phyloP scores from a whole-genome alignment of 2,888 invertebrate genomes.

The Stenodera caucasica region DNA sequence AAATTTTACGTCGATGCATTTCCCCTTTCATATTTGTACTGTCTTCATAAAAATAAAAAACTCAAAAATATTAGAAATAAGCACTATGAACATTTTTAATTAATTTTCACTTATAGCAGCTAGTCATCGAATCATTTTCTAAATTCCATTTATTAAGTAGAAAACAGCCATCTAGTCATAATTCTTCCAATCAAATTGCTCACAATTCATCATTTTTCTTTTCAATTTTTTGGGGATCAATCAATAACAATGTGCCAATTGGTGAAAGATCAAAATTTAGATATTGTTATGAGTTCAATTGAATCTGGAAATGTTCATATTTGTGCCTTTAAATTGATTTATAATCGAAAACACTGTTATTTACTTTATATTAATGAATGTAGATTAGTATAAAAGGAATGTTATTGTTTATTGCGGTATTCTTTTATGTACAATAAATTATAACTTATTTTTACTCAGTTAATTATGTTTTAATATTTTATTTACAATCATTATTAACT shows the following conservation, averaged over 20 bases:
- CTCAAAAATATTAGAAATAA: neutral
- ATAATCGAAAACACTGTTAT: slow-evolving; percentile 15
- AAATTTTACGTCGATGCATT: no score
- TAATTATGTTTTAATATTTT: slow-evolving; percentile 48
- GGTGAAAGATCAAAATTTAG: no score
- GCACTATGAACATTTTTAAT: slow-evolving; percentile 38
- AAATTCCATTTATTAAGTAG: slow-evolving; percentile 4
- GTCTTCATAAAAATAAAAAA: no score
- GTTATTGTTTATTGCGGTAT: slow-evolving; percentile 33
- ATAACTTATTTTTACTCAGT: slow-evolving; percentile 46
- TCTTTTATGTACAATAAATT: slow-evolving; percentile 38
- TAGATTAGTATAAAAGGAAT: slow-evolving; percentile 36
- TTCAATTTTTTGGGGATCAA: slow-evolving; percentile 18
- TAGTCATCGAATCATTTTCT: slow-evolving; percentile 13
- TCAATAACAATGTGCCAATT: slow-evolving; percentile 18
- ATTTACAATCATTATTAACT: slow-evolving; percentile 35
- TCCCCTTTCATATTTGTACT: no score
- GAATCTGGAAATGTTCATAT: slow-evolving; percentile 38
- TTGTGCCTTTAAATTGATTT: slow-evolving; percentile 32
- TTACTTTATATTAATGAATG: slow-evolving; percentile 17
- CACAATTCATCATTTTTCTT: slow-evolving; percentile 2
- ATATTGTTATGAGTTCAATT: slow-evolving; percentile 14
- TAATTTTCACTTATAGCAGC: slow-evolving; percentile 14
- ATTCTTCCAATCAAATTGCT: slow-evolving; percentile 1
- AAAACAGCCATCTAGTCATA: slow-evolving; percentile 17